Evolutionary conservation across 1,140 invertebrate species (phyloP).

Genomic region (Chrysomallon squamiferum): DNA sequence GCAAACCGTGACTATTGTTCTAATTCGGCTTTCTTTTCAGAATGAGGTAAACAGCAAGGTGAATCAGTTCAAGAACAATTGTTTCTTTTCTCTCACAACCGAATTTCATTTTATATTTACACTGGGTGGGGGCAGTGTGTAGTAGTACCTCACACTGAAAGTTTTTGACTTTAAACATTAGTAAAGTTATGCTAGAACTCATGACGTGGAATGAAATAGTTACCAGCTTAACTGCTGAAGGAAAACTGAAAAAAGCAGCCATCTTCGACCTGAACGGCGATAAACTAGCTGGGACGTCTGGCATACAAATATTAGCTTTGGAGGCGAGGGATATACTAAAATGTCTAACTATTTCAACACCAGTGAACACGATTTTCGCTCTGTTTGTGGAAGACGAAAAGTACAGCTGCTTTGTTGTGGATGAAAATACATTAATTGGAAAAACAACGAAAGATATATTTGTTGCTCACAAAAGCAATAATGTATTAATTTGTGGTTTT

Average conservation of each 20-base stretch:
- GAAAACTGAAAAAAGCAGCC: slow-evolving; percentile 27
- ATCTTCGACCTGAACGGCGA: slow-evolving; percentile 27
- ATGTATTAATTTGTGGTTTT: slow-evolving; percentile 27
- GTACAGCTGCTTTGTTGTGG: slow-evolving; percentile 25
- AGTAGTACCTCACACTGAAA: too few species aligned
- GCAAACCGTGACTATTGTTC: too few species aligned
- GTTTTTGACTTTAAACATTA: too few species aligned
- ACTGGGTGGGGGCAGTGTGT: too few species aligned
- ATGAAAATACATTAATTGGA: slow-evolving; percentile 25
- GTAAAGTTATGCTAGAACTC: slow-evolving; percentile 23
- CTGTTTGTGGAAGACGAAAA: slow-evolving; percentile 18
- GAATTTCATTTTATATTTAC: too few species aligned
- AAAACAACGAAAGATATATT: slow-evolving; percentile 12
- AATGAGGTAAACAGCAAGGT: too few species aligned
- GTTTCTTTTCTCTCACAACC: too few species aligned
- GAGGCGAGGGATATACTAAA: slow-evolving; percentile 15
- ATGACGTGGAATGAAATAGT: slow-evolving; percentile 37
- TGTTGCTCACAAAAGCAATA: slow-evolving; percentile 23
- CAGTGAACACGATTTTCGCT: slow-evolving; percentile 9
- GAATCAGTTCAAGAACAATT: too few species aligned
- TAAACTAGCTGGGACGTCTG: slow-evolving; percentile 22
- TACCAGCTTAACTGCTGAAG: slow-evolving; percentile 24
- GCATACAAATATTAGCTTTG: slow-evolving; percentile 6
- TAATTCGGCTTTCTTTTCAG: too few species aligned
- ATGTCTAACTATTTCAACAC: slow-evolving; percentile 7